A percentile compares a stretch with the other conserved stretches of the same genome.
These are phyloP conservation scores for Agelaius phoeniceus DNA, from an alignment of 2,113 vertebrate species.

Conservation along the genomic window DNA sequence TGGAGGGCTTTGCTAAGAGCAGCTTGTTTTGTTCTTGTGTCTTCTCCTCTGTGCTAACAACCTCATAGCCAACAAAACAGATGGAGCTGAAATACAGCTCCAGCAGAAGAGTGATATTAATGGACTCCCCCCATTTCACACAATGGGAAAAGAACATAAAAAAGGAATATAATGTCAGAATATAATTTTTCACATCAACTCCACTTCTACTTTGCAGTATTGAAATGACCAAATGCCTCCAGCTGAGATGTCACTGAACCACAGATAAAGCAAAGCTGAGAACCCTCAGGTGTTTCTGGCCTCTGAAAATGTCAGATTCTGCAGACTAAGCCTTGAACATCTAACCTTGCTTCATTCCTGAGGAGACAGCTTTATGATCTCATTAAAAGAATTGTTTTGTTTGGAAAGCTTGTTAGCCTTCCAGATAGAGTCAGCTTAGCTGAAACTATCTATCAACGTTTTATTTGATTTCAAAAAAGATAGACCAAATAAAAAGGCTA, in stretches of 20 bases:
- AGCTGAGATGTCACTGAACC: not conserved
- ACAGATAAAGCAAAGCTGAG: not conserved
- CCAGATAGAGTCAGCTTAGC: not conserved
- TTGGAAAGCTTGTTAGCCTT: constrained; percentile 7
- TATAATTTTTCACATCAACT: not conserved
- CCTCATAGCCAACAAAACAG: not conserved
- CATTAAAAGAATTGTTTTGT: not conserved
- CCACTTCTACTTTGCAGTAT: not conserved
- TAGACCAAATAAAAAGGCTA: not conserved
- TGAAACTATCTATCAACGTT: not conserved
- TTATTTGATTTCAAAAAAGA: not conserved
- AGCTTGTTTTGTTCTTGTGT: not conserved
- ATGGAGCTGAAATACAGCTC: not conserved
- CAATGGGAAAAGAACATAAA: not conserved
- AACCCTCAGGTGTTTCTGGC: not conserved
- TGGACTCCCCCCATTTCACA: not conserved
- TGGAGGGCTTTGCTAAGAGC: not conserved
- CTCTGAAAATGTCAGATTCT: not conserved
- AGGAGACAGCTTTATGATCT: not conserved
- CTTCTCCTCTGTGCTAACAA: not conserved
- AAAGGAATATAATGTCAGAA: not conserved
- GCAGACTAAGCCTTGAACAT: not conserved
- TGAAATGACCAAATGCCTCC: not conserved
- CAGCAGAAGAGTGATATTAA: not conserved
- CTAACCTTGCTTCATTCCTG: not conserved